phyloP scores from a whole-genome alignment of 2,797 vertebrate species.

The Pampus argenteus region DNA sequence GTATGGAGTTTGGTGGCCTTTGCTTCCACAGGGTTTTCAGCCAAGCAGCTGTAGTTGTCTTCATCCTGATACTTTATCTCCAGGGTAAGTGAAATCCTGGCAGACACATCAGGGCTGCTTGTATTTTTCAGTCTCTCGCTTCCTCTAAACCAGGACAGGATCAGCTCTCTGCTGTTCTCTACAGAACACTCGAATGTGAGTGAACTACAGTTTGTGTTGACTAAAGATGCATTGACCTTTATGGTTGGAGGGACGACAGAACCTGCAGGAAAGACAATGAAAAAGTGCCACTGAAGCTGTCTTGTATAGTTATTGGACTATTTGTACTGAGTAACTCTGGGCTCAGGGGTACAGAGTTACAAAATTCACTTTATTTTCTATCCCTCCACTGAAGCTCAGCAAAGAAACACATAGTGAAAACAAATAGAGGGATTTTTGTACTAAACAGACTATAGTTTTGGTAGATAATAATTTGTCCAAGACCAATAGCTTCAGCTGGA shows the following conservation, averaged over 20 bases:
- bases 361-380: too few species aligned
- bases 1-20: background rate
- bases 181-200: slow-evolving; percentile 13
- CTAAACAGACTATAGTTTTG: too few species aligned
- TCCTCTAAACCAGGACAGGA: slow-evolving; percentile 23
- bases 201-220: background rate
- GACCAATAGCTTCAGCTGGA: too few species aligned
- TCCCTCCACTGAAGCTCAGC: too few species aligned
- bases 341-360: too few species aligned
- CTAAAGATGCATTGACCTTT: background rate
- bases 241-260: slow-evolving; percentile 1
- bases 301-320: too few species aligned
- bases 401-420: too few species aligned
- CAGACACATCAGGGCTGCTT: slow-evolving; percentile 1
- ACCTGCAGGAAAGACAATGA: background rate
- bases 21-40: slow-evolving; percentile 28
- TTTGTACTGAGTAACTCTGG: too few species aligned
- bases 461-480: too few species aligned
- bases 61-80: slow-evolving; percentile 1
- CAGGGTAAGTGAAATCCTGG: slow-evolving; percentile 8
- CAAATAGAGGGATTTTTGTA: too few species aligned
- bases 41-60: slow-evolving; percentile 22
- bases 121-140: background rate
- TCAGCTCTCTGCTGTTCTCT: slow-evolving; percentile 20
- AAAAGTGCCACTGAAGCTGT: too few species aligned